Base-by-base conservation (phyloP, 1,140 invertebrate genomes). In the Scaptomyza hsui region DNA sequence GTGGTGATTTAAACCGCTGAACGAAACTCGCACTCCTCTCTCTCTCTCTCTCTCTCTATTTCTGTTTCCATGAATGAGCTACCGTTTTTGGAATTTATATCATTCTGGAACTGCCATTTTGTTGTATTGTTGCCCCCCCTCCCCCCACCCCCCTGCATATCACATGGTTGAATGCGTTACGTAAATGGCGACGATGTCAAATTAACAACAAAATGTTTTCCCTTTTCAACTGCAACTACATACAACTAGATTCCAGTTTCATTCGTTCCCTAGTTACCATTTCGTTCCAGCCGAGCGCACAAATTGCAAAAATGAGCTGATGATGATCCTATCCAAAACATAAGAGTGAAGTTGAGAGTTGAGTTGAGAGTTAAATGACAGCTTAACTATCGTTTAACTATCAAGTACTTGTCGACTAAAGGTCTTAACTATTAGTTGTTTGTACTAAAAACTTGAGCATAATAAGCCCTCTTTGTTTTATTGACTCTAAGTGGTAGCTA, bases 141-240 rank as follows among this genome's bases (percentile, higher is more conserved):
- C 7, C 12, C 12, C 32, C 10, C 32, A 3, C 32, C 32, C 32
- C 7, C 1, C 21, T 32, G 44, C 39, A 62, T 55, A 62, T 68
- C 44, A 48, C 44, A 75, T 52, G 69, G 16, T 75, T 72, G 52
- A 75, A 56, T 72, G 69, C 56, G 47, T 62, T 72, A 32, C 13
- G 26, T 57, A 67, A 72, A 61, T 53, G 53, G 68, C n/a, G 35
- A 1, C 19, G 12, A 53, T 72, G 51, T 32, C 69, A 67, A 75
- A 68, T 75, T 71, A 75, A 60, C 72, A 64, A 60, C 67, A 5
- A 70, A 74, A 57, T 51, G 70, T 42, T 49, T n/a, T n/a, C n/a
- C n/a, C n/a, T n/a, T n/a, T n/a, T n/a, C n/a, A n/a, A n/a, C n/a
- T n/a, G n/a, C 26, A 41, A 57, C 45, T 51, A 61, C 24, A 52